These are phyloP conservation scores for Ptilonorhynchus violaceus DNA, from an alignment of 2,113 vertebrate genomes.

Conservation along the genomic window DNA sequence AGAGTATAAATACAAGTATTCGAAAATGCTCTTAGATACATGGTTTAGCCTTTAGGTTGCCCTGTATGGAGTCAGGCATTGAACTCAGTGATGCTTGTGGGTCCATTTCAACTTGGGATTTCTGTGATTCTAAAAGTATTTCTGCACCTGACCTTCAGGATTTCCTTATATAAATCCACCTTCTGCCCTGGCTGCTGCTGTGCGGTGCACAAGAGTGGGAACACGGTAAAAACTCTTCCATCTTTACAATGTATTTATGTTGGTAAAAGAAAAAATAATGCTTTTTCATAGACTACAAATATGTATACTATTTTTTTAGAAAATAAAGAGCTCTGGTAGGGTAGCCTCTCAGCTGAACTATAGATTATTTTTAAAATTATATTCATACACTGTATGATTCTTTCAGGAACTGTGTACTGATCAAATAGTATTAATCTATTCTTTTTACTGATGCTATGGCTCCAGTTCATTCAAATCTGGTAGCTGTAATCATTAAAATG, in stretches of 20 bases:
- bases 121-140: background rate
- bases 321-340: background rate
- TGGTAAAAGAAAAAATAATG: background rate
- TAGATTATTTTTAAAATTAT: background rate
- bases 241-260: background rate
- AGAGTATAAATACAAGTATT: background rate
- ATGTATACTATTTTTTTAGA: background rate
- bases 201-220: background rate
- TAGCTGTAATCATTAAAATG: background rate
- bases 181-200: background rate
- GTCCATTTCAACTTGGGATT: background rate
- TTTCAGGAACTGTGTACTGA: background rate
- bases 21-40: background rate
- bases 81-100: background rate
- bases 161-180: background rate
- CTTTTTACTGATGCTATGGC: background rate
- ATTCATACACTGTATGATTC: background rate
- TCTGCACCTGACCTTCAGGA: background rate
- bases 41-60: background rate
- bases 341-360: background rate
- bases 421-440: background rate
- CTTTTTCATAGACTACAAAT: background rate
- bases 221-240: background rate
- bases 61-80: background rate
- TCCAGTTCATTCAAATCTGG: background rate